A percentile compares a stretch with the other conserved stretches of the same genome.
Conservation (phyloP, 2,888 invertebrate genomes). For the Meteorus cinctellus region DNA sequence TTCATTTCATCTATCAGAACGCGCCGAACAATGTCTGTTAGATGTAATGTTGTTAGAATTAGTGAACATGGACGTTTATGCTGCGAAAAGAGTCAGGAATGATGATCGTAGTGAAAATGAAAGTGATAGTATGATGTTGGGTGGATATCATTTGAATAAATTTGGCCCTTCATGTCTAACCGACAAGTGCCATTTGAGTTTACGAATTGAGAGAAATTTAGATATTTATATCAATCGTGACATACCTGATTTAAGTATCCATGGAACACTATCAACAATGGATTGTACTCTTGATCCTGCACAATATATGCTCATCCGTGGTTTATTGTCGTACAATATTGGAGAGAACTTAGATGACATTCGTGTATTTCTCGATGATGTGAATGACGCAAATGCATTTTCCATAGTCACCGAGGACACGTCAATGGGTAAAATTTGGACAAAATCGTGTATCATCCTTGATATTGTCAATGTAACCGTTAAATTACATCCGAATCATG, state of each 20-base stretch:
- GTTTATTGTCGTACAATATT: constrained; percentile 90
- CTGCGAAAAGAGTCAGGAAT: constrained; percentile 75
- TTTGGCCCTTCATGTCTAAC: constrained; percentile 83
- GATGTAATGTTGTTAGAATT: constrained; percentile 85
- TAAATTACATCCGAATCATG: constrained; percentile 78
- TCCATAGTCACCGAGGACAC: constrained; percentile 48
- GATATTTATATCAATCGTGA: constrained; percentile 75
- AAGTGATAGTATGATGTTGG: constrained; percentile 70
- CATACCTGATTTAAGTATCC: constrained; percentile 86
- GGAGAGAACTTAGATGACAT: constrained; percentile 87
- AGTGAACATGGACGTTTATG: constrained; percentile 85
- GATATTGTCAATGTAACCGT: constrained; percentile 91
- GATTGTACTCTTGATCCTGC: constrained; percentile 87
- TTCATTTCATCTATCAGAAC: constrained; percentile 80
- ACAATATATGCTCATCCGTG: constrained; percentile 91
- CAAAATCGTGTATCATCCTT: constrained; percentile 84
- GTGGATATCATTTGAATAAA: constrained; percentile 75
- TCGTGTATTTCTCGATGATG: constrained; percentile 63
- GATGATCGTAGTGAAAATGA: constrained; percentile 54
- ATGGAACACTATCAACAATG: constrained; percentile 89
- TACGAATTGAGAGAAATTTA: constrained; percentile 89
- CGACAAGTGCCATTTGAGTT: constrained; percentile 86
- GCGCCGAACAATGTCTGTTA: constrained; percentile 78
- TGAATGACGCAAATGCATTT: constrained; percentile 58
- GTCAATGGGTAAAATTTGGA: constrained; percentile 79